Evolutionary conservation across 1,140 invertebrate genomes (phyloP).

Genomic region (Aphelenchoides besseyi): DNA sequence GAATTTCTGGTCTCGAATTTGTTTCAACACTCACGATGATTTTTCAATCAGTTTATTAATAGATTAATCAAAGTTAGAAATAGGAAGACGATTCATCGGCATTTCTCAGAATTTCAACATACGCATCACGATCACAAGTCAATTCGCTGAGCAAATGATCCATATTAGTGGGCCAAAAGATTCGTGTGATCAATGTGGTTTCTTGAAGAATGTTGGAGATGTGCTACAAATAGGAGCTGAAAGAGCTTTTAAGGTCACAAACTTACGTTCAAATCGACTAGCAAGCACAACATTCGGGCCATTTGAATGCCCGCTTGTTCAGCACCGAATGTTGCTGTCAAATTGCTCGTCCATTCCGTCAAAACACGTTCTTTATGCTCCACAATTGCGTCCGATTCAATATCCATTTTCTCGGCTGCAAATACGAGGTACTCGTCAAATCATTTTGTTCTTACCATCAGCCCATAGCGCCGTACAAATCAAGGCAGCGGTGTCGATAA

Average conservation of each 20-base stretch:
- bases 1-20: too few relatives aligned
- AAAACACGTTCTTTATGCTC: conserved; percentile 14
- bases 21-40: too few relatives aligned
- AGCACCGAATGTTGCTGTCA: conserved; percentile 4
- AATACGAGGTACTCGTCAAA: neutral
- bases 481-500: conserved; percentile 6
- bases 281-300: conserved; percentile 12
- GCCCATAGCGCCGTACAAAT: conserved; percentile 15
- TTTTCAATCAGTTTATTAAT: too few relatives aligned
- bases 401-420: conserved; percentile 13
- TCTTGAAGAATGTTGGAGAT: conserved; percentile 20
- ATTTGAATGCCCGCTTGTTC: conserved; percentile 10
- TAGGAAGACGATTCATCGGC: conserved; percentile 3
- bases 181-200: conserved; percentile 10
- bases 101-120: conserved; percentile 5
- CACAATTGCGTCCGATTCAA: neutral
- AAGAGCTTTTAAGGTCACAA: neutral
- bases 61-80: too few relatives aligned
- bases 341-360: conserved; percentile 2
- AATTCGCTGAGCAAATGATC: conserved; percentile 4
- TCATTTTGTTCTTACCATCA: neutral
- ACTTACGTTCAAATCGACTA: conserved; percentile 12
- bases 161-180: conserved; percentile 7
- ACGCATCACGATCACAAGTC: conserved; percentile 6
- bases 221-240: neutral